A percentile compares a stretch with the other conserved stretches of the same genome.
These are phyloP conservation scores for Siderastrea siderea DNA, from an alignment of 92 coral and sea anemone genomes.

Conservation along the genomic window DNA sequence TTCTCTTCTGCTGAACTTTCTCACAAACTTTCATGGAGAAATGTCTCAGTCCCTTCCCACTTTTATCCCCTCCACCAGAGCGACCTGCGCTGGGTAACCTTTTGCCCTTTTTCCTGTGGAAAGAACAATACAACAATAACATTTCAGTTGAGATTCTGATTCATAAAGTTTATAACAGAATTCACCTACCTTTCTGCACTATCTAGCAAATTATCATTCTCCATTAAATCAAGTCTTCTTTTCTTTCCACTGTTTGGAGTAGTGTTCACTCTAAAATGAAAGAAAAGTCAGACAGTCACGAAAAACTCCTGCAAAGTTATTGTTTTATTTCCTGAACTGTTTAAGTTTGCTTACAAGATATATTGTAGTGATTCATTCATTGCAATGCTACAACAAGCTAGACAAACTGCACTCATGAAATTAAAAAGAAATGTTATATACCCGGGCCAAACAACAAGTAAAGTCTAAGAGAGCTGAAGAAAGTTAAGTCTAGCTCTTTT, in stretches of 20 bases:
- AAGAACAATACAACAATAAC: background rate
- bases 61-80: slow-evolving; percentile 88
- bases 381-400: too few relatives aligned
- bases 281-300: background rate
- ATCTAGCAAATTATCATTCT: slow-evolving; percentile 86
- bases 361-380: too few relatives aligned
- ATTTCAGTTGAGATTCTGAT: background rate
- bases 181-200: slow-evolving; percentile 89
- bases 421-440: too few relatives aligned
- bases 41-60: slow-evolving; percentile 98
- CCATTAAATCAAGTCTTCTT: slow-evolving; percentile 88
- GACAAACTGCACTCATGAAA: too few relatives aligned
- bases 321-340: too few relatives aligned
- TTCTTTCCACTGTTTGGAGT: slow-evolving; percentile 93
- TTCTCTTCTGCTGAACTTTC: slow-evolving; percentile 98
- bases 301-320: background rate
- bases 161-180: background rate
- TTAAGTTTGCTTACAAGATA: too few relatives aligned
- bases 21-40: slow-evolving; percentile 99
- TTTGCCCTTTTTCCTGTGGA: slow-evolving; percentile 89
- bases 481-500: too few relatives aligned
- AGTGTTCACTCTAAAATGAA: slow-evolving; percentile 66
- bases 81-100: slow-evolving; percentile 89
- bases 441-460: too few relatives aligned
- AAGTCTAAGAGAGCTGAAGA: too few relatives aligned